These are phyloP conservation scores for Nannoperca australis DNA, from an alignment of 2,797 vertebrate species.

Conservation along the genomic window DNA sequence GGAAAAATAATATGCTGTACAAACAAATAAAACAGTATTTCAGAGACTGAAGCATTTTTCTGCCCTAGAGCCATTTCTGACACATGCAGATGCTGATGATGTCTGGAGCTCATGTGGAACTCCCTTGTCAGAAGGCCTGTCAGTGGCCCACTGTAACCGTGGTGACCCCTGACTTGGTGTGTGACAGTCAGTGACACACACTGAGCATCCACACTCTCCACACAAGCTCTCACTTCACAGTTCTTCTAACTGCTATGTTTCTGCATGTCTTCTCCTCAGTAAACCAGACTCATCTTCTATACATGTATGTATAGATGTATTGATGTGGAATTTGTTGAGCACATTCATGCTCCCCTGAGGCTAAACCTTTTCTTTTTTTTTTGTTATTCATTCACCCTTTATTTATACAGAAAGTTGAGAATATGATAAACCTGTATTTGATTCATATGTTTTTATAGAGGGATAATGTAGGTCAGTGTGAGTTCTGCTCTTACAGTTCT, in stretches of 20 bases:
- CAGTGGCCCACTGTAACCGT: conserved; percentile 23
- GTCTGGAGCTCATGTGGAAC: conserved; percentile 27
- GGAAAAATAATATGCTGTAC: neutral
- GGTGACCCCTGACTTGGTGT: conserved; percentile 33
- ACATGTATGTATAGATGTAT: too few relatives aligned
- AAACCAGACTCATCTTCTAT: neutral
- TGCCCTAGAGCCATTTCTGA: neutral
- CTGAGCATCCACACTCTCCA: neutral
- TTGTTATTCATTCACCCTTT: neutral
- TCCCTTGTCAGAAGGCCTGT: conserved; percentile 37
- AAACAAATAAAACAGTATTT: neutral
- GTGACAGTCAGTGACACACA: neutral
- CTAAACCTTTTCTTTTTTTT: neutral
- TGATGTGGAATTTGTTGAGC: neutral
- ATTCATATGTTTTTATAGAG: conserved; percentile 2
- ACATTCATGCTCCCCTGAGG: neutral
- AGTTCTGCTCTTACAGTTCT: neutral
- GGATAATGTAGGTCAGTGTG: conserved; percentile 14
- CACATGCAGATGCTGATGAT: conserved; percentile 1
- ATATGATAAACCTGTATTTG: neutral
- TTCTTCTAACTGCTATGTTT: neutral
- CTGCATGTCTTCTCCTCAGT: neutral
- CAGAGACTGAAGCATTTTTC: neutral
- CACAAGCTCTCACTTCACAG: neutral
- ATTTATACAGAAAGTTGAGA: neutral